Evolutionary conservation across 2,888 invertebrate species (phyloP), one percentile per base, ranked within the genome.

Genomic region (Malthinus flaveolus): DNA sequence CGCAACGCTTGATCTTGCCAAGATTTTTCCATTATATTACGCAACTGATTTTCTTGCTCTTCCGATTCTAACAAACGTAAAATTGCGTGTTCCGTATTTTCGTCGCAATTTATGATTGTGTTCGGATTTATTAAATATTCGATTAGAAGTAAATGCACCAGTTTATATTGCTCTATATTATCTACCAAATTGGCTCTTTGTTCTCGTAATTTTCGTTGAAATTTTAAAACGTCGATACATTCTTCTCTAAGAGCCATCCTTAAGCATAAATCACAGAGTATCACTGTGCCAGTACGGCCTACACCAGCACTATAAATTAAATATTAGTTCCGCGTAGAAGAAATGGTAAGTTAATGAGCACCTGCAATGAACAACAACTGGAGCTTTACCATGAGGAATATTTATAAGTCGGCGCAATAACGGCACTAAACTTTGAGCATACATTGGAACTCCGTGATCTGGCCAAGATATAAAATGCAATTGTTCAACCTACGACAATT

Each of bases 251-350:
- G 76, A 1, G 80, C 80, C 75, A 79, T 79, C 51, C 82, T 77
- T 35, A 85, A 68, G 61, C 81, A 79, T 50, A 82, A 80, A 66
- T 86, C 85, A 59, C 83, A 81, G n/a, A 85, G 75, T 50, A 85
- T 81, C 23, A 85, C 79, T 1, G 84, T 85, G 7, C 86, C 86
- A 6, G 86, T 85, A 61, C 85, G 76, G 1, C 85, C 85, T 12
- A 85, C 83, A 2, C 86, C 85, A 55, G 84, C 85, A 71, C 84
- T 84, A 70, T 79, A 83, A 65, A 39, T 35, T 23, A 23, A 23
- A 23, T 23, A 23, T 23, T 23, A 5, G 5, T 5, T 80, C 2
- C n/a, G 48, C n/a, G n/a, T n/a, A n/a, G n/a, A n/a, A n/a, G n/a
- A n/a, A n/a, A n/a, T n/a, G n/a, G n/a, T n/a, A n/a, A n/a, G n/a